These are phyloP conservation scores for Drosophila hamatofila DNA, from an alignment of 2,888 invertebrate genomes.

Conservation along the genomic window DNA sequence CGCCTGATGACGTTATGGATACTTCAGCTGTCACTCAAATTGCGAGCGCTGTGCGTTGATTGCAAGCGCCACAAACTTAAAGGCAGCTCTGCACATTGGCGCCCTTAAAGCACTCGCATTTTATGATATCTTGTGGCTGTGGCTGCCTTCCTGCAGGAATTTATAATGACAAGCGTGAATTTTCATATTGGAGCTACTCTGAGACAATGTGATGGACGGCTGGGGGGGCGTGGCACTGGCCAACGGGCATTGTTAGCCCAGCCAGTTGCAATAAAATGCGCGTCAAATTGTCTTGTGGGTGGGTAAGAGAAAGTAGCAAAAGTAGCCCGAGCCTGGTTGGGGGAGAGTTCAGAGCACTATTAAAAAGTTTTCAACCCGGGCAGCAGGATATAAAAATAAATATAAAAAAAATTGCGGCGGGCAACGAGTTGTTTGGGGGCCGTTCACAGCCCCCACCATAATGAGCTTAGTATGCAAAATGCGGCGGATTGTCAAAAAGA, in stretches of 20 bases:
- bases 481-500: constrained; percentile 75
- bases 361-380: constrained; percentile 66
- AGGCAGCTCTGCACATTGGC: constrained; percentile 22
- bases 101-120: constrained; percentile 43
- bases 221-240: not conserved
- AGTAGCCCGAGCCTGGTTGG: not conserved
- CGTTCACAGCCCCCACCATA: constrained; percentile 40
- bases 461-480: constrained; percentile 81
- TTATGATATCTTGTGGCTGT: constrained; percentile 39
- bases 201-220: constrained; percentile 12
- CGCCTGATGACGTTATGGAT: constrained; percentile 77
- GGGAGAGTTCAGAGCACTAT: constrained; percentile 54
- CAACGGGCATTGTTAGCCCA: constrained; percentile 64
- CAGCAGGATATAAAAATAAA: constrained; percentile 26
- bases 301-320: not conserved
- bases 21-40: constrained; percentile 75
- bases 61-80: constrained; percentile 50
- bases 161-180: constrained; percentile 79
- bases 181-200: constrained; percentile 69
- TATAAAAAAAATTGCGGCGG: constrained; percentile 18
- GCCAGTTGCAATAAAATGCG: constrained; percentile 68
- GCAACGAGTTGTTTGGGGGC: constrained; percentile 57
- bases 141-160: constrained; percentile 43
- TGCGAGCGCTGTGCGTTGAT: constrained; percentile 58
- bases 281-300: not conserved